Percentiles rank a stretch among this genome's conserved stretches.
Evolutionary conservation across 2,797 vertebrate species (phyloP).

Genomic region (Falco columbarius): DNA sequence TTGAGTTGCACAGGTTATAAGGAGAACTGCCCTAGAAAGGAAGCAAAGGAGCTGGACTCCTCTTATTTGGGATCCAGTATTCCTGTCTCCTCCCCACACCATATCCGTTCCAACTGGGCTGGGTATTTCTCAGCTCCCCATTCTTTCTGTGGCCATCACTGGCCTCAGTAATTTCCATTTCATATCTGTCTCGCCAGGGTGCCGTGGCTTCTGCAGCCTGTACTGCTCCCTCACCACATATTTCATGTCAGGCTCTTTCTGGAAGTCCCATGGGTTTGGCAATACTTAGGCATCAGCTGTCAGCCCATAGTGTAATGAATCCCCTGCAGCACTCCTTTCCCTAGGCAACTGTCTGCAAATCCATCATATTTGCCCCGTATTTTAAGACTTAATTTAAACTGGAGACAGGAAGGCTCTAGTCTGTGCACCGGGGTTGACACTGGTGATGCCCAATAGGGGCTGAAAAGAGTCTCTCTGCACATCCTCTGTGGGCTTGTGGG

Average conservation of each 20-base stretch:
- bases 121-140: background rate
- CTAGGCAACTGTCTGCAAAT: conserved; percentile 10
- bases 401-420: background rate
- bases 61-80: background rate
- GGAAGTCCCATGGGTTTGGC: background rate
- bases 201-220: background rate
- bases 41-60: background rate
- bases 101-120: background rate
- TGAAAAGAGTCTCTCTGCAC: background rate
- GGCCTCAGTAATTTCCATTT: background rate
- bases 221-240: background rate
- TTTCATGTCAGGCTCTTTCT: background rate
- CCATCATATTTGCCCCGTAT: background rate
- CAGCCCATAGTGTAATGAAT: background rate
- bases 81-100: background rate
- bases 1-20: background rate
- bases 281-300: background rate
- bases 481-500: background rate
- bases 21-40: background rate
- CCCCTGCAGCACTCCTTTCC: background rate
- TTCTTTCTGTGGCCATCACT: background rate
- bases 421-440: background rate
- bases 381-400: conserved; percentile 32
- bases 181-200: background rate
- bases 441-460: background rate